Evolutionary conservation across 2,113 vertebrate species (phyloP), one percentile per base, ranked within the genome.

Genomic region (Mionectes macconnelli): DNA sequence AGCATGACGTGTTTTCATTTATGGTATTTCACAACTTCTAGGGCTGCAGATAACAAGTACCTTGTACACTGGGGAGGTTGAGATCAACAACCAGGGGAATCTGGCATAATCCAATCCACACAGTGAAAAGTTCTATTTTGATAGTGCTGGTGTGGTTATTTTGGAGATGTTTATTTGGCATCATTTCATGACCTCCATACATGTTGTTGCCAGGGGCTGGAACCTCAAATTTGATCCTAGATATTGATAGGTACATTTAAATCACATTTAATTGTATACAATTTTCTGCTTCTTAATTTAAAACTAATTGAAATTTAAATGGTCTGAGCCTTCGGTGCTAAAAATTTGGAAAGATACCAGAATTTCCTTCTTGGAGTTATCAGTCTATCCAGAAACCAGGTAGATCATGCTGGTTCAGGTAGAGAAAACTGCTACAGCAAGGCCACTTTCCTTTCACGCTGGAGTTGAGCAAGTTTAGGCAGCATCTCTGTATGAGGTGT

Each of bases 221-320:
- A 84, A 83, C 37, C 55, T 96, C 45, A 62, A 39, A 55, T 94
- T 93, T 91, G 70, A 91, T 96, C n/a, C 42, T 60, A 35, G 27
- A 8, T 57, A 47, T 93, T 47, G 62, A 87, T 95, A 87, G 62
- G 44, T 56, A 52, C 17, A 28, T 84, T 87, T 67, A 68, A 94
- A 62, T 82, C 39, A 42, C 60, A 40, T 42, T 63, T 63, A 63
- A 63, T 87, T 82, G n/a, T 84, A 87, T 85, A 57, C 53, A 69
- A 27, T 78, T 89, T 57, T 15, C 52, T 78, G 39, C 39, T 89
- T 52, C 77, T 93, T 90, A 93, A 85, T 96, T 91, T 94, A 76
- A 91, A 96, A 83, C 50, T 95, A 96, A 93, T 94, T 92, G 90
- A 90, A 84, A 81, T 92, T 81, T 95, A 87, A 94, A 86, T 44